A percentile compares a stretch with the other conserved stretches of the same genome.
phyloP scores from a whole-genome alignment of 1,140 invertebrate species.

The Drosophila aff. region DNA sequence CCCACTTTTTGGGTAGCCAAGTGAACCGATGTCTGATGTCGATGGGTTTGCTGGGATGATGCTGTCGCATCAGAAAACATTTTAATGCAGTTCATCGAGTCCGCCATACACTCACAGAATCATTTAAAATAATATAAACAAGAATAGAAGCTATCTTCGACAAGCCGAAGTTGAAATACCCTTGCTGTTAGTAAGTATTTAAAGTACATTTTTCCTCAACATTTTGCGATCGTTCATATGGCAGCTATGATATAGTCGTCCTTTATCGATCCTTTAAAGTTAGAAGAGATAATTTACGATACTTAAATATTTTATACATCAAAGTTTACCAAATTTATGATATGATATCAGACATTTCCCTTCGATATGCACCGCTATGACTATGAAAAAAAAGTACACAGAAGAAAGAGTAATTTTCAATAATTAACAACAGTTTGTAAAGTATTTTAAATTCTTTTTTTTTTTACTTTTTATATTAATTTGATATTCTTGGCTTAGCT shows the following conservation, averaged over 20 bases:
- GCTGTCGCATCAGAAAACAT: conserved; percentile 8
- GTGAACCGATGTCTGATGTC: conserved; percentile 37
- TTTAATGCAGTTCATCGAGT: background rate
- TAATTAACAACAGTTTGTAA: background rate
- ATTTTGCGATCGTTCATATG: too few relatives aligned
- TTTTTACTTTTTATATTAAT: background rate
- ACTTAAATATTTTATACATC: background rate
- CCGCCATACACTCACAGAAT: background rate
- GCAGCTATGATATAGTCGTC: too few relatives aligned
- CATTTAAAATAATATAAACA: background rate
- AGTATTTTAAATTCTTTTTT: background rate
- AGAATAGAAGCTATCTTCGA: too few relatives aligned
- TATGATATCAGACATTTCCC: background rate
- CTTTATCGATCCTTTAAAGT: too few relatives aligned
- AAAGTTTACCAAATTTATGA: background rate
- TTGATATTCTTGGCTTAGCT: background rate
- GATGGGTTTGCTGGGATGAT: conserved; percentile 16
- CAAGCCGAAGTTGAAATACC: too few relatives aligned
- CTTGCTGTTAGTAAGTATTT: too few relatives aligned
- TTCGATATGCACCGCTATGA: background rate
- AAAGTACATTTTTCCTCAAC: too few relatives aligned
- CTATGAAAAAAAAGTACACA: background rate
- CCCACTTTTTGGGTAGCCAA: conserved; percentile 41
- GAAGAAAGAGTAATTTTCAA: background rate
- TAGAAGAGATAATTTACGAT: background rate